These are phyloP conservation scores for Antitype chi DNA, from an alignment of 2,888 invertebrate genomes.

Conservation along the genomic window DNA sequence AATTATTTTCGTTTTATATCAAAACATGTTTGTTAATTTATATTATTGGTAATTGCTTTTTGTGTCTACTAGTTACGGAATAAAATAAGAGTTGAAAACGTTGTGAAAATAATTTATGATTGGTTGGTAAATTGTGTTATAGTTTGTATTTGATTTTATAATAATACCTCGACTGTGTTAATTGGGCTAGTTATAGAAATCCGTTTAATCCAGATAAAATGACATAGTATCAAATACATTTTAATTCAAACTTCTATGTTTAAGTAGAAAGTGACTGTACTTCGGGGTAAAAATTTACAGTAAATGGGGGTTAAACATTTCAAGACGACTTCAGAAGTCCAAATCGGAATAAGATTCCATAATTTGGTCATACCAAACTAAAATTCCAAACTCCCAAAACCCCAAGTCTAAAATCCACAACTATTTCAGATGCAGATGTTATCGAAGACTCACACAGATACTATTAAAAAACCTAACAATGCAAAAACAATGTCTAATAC, in stretches of 20 bases:
- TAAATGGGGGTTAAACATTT: not conserved
- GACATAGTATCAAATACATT: not conserved
- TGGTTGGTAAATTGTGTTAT: conserved; percentile 73
- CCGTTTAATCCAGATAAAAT: not conserved
- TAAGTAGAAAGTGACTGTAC: too few species aligned
- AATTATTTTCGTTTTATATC: conserved; percentile 41
- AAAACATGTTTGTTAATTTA: conserved; percentile 38
- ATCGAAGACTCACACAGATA: not conserved
- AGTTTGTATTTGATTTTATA: conserved; percentile 72
- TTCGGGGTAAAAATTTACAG: not conserved
- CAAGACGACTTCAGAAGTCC: conserved; percentile 35
- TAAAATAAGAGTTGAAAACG: conserved; percentile 70
- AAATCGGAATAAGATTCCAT: conserved; percentile 35
- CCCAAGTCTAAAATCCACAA: not conserved
- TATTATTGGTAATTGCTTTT: conserved; percentile 59
- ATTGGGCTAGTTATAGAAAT: conserved; percentile 31
- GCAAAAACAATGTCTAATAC: conserved; percentile 5
- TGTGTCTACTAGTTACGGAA: conserved; percentile 71
- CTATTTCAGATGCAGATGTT: not conserved
- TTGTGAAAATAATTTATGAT: conserved; percentile 75
- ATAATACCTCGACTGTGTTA: conserved; percentile 58
- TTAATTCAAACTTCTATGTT: not conserved
- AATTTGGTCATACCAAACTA: not conserved
- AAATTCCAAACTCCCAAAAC: not conserved
- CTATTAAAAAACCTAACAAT: conserved; percentile 3